Conservation (phyloP, 1,140 invertebrate species). For the Eupristina koningsbergeri region DNA sequence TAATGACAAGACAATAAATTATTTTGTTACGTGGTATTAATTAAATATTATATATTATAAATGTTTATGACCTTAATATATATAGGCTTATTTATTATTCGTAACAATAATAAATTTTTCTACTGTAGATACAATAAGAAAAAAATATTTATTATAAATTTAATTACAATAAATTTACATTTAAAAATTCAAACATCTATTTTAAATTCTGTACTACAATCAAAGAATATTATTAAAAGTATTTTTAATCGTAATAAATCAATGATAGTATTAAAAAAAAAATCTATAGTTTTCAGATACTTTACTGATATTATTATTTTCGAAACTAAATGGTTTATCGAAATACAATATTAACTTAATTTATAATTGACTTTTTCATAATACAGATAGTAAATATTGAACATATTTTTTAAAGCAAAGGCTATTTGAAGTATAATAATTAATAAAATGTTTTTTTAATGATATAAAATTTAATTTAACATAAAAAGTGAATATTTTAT, state of each 20-base stretch:
- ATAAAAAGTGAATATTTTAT: conserved; percentile 11
- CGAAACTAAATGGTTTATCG: background rate
- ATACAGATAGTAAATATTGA: background rate
- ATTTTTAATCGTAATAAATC: background rate
- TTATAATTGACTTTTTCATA: background rate
- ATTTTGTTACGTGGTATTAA: no score
- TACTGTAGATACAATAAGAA: no score
- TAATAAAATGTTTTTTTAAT: background rate
- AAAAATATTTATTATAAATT: no score
- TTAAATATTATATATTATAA: no score
- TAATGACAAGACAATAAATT: no score
- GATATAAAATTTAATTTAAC: background rate
- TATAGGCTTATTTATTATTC: no score
- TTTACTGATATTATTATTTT: background rate
- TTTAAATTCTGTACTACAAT: background rate
- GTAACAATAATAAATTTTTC: no score
- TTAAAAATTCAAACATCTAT: background rate
- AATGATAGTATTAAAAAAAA: background rate
- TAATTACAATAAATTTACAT: no score
- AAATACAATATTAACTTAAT: background rate
- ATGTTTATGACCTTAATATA: no score
- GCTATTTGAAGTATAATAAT: background rate
- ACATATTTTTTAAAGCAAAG: background rate
- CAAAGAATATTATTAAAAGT: background rate
- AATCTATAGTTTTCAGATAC: background rate